These are phyloP conservation scores for Camponotus pennsylvanicus DNA, from an alignment of 1,140 invertebrate genomes.

Conservation along the genomic window DNA sequence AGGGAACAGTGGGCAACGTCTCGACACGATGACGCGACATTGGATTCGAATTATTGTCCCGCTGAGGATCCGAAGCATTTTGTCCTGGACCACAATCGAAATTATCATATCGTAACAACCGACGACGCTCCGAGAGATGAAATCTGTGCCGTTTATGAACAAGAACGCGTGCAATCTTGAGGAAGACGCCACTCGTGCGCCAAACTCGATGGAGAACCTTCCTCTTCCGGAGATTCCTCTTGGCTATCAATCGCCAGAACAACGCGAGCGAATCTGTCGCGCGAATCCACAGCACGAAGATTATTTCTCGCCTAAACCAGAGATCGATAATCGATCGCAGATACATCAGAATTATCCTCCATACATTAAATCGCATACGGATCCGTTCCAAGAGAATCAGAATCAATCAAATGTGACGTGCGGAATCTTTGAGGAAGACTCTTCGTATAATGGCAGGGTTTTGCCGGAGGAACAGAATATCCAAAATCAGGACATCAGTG, in stretches of 20 bases:
- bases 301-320: conserved; percentile 18
- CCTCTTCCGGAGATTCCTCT: background rate
- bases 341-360: background rate
- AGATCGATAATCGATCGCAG: background rate
- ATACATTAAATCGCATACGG: background rate
- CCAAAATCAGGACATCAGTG: conserved; percentile 83
- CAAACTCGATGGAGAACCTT: background rate
- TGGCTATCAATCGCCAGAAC: background rate
- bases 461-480: conserved; percentile 78
- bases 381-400: background rate
- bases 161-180: background rate
- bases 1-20: conserved; percentile 27
- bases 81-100: conserved; percentile 63
- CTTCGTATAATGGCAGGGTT: background rate
- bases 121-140: background rate
- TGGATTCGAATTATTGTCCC: background rate
- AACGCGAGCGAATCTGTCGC: background rate
- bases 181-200: background rate
- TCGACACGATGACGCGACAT: background rate
- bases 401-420: background rate
- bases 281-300: background rate
- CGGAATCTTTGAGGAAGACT: background rate
- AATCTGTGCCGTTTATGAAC: background rate
- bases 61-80: conserved; percentile 34
- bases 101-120: conserved; percentile 32